These are phyloP conservation scores for Pelosia muscerda DNA, from an alignment of 2,888 invertebrate species.

Conservation along the genomic window DNA sequence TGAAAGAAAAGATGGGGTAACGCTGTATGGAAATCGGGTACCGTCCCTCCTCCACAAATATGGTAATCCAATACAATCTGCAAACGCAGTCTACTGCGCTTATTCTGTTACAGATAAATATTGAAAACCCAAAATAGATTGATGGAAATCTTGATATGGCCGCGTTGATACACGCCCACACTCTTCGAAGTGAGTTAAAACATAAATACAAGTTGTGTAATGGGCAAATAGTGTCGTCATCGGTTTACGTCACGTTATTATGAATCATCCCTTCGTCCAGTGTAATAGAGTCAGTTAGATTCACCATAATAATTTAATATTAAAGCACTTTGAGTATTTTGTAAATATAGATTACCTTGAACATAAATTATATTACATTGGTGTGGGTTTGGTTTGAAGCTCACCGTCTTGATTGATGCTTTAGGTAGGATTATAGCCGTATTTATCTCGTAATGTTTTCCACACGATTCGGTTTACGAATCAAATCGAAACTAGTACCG, in stretches of 20 bases:
- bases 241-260: slow-evolving; percentile 35
- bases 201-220: slow-evolving; percentile 27
- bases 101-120: slow-evolving; percentile 1
- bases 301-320: neutral
- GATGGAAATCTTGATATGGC: slow-evolving; percentile 5
- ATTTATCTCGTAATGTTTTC: too few relatives aligned
- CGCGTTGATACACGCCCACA: slow-evolving; percentile 38
- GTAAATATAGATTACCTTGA: neutral
- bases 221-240: slow-evolving; percentile 27
- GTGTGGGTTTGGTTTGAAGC: neutral
- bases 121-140: slow-evolving; percentile 1
- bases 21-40: too few relatives aligned
- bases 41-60: too few relatives aligned
- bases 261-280: slow-evolving; percentile 29
- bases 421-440: neutral
- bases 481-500: neutral
- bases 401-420: neutral
- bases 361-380: neutral
- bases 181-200: slow-evolving; percentile 21
- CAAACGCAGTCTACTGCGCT: neutral
- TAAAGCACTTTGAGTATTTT: neutral
- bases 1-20: too few relatives aligned
- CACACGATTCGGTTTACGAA: too few relatives aligned
- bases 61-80: neutral
- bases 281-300: neutral